These are phyloP conservation scores for Colletes collaris DNA, from an alignment of 2,888 invertebrate genomes.

Conservation along the genomic window DNA sequence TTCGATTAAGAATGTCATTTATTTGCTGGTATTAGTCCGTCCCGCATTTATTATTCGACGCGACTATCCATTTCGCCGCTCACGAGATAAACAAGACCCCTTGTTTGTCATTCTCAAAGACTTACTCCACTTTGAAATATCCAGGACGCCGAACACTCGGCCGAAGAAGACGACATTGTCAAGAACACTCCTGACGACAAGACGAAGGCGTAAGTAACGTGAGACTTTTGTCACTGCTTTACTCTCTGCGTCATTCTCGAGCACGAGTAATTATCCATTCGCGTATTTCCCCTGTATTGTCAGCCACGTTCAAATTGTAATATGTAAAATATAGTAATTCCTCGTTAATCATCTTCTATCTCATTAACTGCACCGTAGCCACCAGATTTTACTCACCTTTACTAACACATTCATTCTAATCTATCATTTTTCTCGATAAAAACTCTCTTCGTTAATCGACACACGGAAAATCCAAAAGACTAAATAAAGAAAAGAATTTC, in stretches of 20 bases:
- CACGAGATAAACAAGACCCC: conserved; percentile 37
- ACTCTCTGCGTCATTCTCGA: background rate
- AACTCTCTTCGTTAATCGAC: too few species aligned
- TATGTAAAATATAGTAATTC: too few species aligned
- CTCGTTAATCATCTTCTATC: too few species aligned
- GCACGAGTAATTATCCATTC: conserved; percentile 17
- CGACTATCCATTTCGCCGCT: conserved; percentile 29
- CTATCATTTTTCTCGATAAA: too few species aligned
- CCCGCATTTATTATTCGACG: conserved; percentile 16
- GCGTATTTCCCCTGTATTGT: too few species aligned
- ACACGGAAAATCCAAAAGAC: too few species aligned
- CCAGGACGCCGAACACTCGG: conserved; percentile 54
- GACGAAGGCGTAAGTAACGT: conserved; percentile 63
- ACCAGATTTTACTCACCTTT: too few species aligned
- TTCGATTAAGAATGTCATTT: too few species aligned
- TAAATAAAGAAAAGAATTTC: too few species aligned
- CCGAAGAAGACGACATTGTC: conserved; percentile 62
- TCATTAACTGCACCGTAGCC: too few species aligned
- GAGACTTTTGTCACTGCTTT: conserved; percentile 12
- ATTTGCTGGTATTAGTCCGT: background rate
- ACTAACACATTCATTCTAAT: too few species aligned
- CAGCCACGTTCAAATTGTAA: too few species aligned
- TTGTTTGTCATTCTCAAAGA: conserved; percentile 30
- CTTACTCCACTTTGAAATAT: conserved; percentile 50
- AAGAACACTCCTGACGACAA: conserved; percentile 64